A percentile compares a stretch with the other conserved stretches of the same genome.
These are phyloP conservation scores for Dastarcus helophoroides DNA, from an alignment of 2,888 invertebrate species.

Conservation along the genomic window DNA sequence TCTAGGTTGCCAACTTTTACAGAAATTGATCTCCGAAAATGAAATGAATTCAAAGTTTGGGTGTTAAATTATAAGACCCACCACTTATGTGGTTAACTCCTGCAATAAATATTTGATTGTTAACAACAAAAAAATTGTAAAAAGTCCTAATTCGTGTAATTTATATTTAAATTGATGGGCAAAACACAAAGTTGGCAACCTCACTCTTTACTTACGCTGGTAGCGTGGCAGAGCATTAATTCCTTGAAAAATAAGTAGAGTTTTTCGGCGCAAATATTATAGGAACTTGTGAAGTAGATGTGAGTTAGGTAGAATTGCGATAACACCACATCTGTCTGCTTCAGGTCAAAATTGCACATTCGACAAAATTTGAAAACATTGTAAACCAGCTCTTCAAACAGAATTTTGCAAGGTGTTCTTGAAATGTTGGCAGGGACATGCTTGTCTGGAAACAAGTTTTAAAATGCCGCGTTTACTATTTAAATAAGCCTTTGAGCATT, in stretches of 20 bases:
- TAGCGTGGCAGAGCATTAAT: conserved; percentile 26
- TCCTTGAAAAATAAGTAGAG: conserved; percentile 31
- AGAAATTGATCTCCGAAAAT: too few species aligned
- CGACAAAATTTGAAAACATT: conserved; percentile 28
- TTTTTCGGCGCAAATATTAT: conserved; percentile 28
- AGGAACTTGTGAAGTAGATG: conserved; percentile 26
- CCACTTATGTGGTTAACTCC: too few species aligned
- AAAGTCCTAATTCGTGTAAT: too few species aligned
- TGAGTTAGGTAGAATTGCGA: conserved; percentile 33
- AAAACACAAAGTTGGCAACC: too few species aligned
- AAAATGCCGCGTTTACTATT: conserved; percentile 4
- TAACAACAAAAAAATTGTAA: too few species aligned
- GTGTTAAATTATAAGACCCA: too few species aligned
- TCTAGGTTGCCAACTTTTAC: too few species aligned
- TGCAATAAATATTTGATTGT: too few species aligned
- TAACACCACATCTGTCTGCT: conserved; percentile 29
- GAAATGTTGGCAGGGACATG: conserved; percentile 6
- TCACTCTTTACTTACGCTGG: conserved; percentile 28
- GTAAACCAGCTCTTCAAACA: conserved; percentile 29
- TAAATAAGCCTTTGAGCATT: too few species aligned
- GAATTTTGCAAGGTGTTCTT: too few species aligned
- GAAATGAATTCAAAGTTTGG: too few species aligned
- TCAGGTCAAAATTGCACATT: conserved; percentile 19
- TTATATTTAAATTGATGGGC: too few species aligned
- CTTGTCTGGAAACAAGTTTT: conserved; percentile 26